Base-by-base conservation (phyloP, 2,888 invertebrate genomes). In the Buathra laborator region DNA sequence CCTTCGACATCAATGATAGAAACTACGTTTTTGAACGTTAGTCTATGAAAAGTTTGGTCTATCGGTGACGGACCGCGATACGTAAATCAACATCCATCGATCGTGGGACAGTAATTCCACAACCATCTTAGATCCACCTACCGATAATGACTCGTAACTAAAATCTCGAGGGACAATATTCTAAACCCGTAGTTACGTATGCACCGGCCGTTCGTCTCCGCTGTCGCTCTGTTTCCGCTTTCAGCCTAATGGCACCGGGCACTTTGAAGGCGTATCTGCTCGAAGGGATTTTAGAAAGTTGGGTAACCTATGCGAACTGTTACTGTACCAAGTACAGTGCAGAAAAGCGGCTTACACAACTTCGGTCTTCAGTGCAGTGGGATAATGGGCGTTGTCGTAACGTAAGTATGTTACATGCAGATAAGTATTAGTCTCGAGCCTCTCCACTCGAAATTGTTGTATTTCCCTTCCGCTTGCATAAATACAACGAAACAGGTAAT, bases 371-470 rank as follows among this genome's bases (percentile, higher is more conserved):
- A 24, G 32, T 9, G 37, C n/a, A 51, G 14, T n/a, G n/a, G n/a
- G 68, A 32, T 68, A 46, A 56, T 56, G 53, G 53, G 43, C 56
- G 59, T 74, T 62, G 24, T 16, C 19, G 32, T 24, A 53, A 51
- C 7, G 24, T 12, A 9, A 53, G 66, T 53, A 37, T n/a, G 29
- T 68, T 62, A 19, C 44, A 44, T 1, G 59, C n/a, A 29, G 32
- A 68, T 68, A 53, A 48, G 16, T 46, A 44, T 56, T 37, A 66
- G 16, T 14, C 9, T n/a, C 14, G 43, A 67, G 7, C 3, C 16
- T 51, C 19, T 12, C 12, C 37, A 62, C 44, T 46, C 43, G 19
- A 51, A 48, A 2, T 12, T 43, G 10, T 5, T 51, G 19, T 67
- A 74, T 46, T 53, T 29, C 29, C 9, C 59, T 46, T 48, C 16